Evolutionary conservation across 2,113 vertebrate genomes (phyloP).

Genomic region (cattle (Bos taurus)): DNA sequence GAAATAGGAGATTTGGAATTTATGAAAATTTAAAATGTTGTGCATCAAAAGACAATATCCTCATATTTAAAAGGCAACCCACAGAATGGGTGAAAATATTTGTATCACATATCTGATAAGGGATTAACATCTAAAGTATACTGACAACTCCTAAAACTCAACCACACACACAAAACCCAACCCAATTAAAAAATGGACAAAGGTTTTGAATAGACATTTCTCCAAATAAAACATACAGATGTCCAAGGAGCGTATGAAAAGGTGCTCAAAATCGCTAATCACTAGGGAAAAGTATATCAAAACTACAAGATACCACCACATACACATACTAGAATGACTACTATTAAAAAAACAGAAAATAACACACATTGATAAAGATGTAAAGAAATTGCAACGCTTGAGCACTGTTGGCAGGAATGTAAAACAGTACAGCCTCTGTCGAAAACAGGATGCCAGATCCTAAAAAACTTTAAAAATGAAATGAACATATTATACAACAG

Average conservation of each 20-base stretch:
- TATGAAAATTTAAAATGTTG: neutral
- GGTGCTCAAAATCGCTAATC: neutral
- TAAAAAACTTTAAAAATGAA: neutral
- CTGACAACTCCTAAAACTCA: neutral
- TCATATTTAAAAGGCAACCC: neutral
- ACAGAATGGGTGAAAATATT: neutral
- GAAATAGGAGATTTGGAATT: neutral
- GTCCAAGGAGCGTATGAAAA: neutral
- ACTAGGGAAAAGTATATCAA: neutral
- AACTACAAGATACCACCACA: neutral
- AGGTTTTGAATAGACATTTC: neutral
- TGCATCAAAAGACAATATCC: neutral
- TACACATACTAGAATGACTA: neutral
- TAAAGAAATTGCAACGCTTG: neutral
- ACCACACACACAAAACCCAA: neutral
- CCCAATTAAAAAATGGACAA: neutral
- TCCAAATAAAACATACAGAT: neutral
- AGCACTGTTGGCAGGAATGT: neutral
- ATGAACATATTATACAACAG: neutral
- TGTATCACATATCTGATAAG: neutral
- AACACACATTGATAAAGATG: neutral
- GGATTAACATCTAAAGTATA: neutral
- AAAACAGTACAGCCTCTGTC: neutral
- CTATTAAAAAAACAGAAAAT: neutral
- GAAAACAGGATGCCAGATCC: neutral